Evolutionary conservation across 2,888 invertebrate species (phyloP).

Genomic region (Morinoia aosen): DNA sequence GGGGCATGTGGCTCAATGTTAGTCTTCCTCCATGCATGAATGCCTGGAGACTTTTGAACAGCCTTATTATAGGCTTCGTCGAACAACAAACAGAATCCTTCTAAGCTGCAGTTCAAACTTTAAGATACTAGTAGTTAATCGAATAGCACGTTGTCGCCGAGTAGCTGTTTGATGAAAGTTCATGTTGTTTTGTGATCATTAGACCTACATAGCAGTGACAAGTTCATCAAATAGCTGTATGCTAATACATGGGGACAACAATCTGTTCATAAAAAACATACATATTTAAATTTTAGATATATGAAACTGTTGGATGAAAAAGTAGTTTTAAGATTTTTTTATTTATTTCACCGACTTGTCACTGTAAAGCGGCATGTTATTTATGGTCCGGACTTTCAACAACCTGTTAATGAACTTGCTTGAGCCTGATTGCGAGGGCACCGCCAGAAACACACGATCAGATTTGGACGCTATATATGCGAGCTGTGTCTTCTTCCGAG

Average conservation of each 20-base stretch:
- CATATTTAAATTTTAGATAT: too few species aligned
- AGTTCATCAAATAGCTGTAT: not conserved
- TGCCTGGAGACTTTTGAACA: not conserved
- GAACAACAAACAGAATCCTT: not conserved
- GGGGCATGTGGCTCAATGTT: not conserved
- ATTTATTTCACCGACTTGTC: not conserved
- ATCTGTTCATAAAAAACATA: too few species aligned
- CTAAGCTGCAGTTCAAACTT: too few species aligned
- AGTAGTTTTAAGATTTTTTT: too few species aligned
- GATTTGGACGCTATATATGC: not conserved
- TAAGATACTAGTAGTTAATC: not conserved
- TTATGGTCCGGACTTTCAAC: too few species aligned
- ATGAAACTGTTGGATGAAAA: too few species aligned
- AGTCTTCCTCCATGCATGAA: too few species aligned
- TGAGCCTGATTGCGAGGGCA: not conserved
- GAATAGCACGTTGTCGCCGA: not conserved
- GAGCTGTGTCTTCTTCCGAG: not conserved
- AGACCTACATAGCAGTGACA: not conserved
- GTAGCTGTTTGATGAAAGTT: not conserved
- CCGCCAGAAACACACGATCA: not conserved
- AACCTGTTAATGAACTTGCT: too few species aligned
- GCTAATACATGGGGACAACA: too few species aligned
- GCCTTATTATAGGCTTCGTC: not conserved
- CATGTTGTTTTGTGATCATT: not conserved
- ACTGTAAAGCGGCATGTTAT: not conserved